These are phyloP conservation scores for Sus scrofa DNA, from an alignment of 2,113 vertebrate genomes.

Conservation along the genomic window T2T-Sscrofa CM000813.6:121868501-121869000, in stretches of 20 bases:
- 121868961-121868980: too few relatives aligned
- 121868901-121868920: neutral
- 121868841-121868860: slow-evolving; percentile 8
- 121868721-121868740: neutral
- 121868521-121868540: neutral
- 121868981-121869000: too few relatives aligned
- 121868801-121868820: neutral
- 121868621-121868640: neutral
- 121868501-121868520: neutral
- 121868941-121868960: slow-evolving; percentile 8
- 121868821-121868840: neutral
- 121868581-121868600: neutral
- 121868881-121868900: neutral
- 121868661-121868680: neutral
- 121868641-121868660: neutral
- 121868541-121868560: neutral
- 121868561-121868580: neutral
- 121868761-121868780: neutral
- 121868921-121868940: neutral
- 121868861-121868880: neutral
- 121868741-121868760: slow-evolving; percentile 8
- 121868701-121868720: slow-evolving; percentile 40
- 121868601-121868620: neutral
- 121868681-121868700: slow-evolving; percentile 13
- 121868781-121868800: neutral